Percentiles rank a stretch among this genome's conserved stretches.
Conservation (phyloP, 2,888 invertebrate species). For the Euplagia quadripunctaria region DNA sequence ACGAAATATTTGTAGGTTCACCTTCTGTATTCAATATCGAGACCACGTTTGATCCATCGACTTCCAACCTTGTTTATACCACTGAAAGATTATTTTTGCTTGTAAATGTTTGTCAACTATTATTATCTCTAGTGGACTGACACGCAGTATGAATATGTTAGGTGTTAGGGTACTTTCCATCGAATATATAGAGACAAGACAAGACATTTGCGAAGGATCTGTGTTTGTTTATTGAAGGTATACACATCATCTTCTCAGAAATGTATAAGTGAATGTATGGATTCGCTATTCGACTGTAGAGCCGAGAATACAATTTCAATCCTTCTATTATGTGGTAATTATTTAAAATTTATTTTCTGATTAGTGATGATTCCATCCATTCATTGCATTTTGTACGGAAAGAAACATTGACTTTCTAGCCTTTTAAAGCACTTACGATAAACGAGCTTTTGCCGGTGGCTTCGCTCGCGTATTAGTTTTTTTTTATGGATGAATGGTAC, state of each 20-base stretch:
- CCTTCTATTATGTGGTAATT: no score
- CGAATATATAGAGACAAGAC: slow-evolving; percentile 23
- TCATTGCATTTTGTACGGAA: no score
- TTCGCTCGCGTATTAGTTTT: no score
- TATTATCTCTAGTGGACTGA: slow-evolving; percentile 34
- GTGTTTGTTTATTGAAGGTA: slow-evolving; percentile 11
- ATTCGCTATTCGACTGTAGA: background rate
- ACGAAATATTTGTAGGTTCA: slow-evolving; percentile 46
- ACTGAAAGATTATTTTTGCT: slow-evolving; percentile 13
- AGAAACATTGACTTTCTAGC: no score
- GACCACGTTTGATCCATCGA: background rate
- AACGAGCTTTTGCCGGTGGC: no score
- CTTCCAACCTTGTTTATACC: slow-evolving; percentile 1
- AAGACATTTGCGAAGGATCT: slow-evolving; percentile 27
- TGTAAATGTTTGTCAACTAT: slow-evolving; percentile 2
- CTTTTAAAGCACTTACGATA: no score
- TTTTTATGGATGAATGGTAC: no score
- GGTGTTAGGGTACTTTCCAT: slow-evolving; percentile 34
- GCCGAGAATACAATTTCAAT: background rate
- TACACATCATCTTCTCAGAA: background rate
- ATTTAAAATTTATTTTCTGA: no score
- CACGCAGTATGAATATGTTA: slow-evolving; percentile 45
- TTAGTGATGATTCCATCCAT: no score
- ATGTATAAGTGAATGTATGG: background rate
- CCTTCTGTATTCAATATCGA: slow-evolving; percentile 49